These are phyloP conservation scores for Ciconia nigra DNA, from an alignment of 2,797 vertebrate species.

Conservation along the genomic window DNA sequence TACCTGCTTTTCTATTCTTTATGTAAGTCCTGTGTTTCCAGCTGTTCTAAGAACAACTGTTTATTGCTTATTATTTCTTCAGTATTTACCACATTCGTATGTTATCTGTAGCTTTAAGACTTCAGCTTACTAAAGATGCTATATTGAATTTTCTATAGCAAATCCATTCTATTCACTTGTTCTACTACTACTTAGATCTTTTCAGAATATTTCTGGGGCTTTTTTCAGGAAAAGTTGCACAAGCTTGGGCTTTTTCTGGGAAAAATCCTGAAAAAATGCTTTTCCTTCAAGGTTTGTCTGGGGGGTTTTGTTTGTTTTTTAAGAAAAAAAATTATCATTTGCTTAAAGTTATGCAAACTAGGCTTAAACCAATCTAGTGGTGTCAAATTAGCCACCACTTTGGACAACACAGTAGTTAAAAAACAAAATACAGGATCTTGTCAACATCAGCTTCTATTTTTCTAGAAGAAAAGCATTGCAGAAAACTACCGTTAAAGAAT, in stretches of 20 bases:
- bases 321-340: background rate
- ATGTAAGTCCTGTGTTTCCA: background rate
- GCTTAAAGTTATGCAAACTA: background rate
- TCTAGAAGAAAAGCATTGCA: background rate
- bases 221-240: background rate
- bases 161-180: background rate
- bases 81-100: background rate
- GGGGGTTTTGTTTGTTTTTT: background rate
- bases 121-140: background rate
- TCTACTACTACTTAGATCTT: background rate
- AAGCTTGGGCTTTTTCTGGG: background rate
- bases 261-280: background rate
- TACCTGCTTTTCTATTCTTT: background rate
- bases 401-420: background rate
- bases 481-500: background rate
- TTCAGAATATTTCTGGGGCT: background rate
- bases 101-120: background rate
- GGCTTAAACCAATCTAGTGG: background rate
- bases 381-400: background rate
- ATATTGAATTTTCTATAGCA: background rate
- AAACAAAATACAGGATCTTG: background rate
- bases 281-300: background rate
- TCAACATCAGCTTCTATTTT: background rate
- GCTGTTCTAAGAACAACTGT: background rate
- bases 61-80: background rate